Evolutionary conservation across 1,140 invertebrate species (phyloP), one percentile per base, ranked within the genome.

Genomic region (Eriocheir sinensis): DNA sequence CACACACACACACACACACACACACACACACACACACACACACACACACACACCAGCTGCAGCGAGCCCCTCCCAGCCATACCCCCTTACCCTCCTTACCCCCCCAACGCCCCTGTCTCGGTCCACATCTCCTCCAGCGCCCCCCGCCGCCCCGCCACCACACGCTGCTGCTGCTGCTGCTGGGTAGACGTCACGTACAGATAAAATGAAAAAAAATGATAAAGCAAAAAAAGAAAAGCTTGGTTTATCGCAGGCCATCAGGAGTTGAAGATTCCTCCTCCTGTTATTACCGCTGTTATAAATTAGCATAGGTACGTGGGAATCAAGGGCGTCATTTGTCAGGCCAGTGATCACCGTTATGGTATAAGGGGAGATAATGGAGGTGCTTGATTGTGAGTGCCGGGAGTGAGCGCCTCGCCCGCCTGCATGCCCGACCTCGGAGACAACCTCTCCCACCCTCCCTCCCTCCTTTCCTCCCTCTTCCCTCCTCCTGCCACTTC

Each of bases 321-420:
- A 72, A 72, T 72, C 60, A 72, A 21, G 60, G 27, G 60, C 60
- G 60, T 72, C 60, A 72, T 72, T 72, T 72, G 60, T 72, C 60
- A 72, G 60, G 21, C 21, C n/a, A 89, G 53, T 89, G 41, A 89
- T 89, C 27, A 53, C 34, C n/a, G 88, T 89, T 53, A 89, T 53
- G 88, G 88, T 53, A 89, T 48, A 30, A 89, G 44, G 30, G 0
- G 53, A 53, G 41, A 36, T 41, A 89, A 89, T 89, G 41, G 17
- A 15, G 41, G 88, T 32, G 88, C 41, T 53, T 89, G 88, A 89
- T 89, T 89, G 41, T 53, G n/a, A 21, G 41, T 34, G 12, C 85
- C 12, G 32, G 36, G 41, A 38, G 36, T 86, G 36, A 40, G 27
- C 41, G 36, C 34, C 36, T 86, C 3, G 85, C 15, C 41, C 32